Conservation (phyloP, 2,797 vertebrate species). For the Taeniopygia guttata region DNA sequence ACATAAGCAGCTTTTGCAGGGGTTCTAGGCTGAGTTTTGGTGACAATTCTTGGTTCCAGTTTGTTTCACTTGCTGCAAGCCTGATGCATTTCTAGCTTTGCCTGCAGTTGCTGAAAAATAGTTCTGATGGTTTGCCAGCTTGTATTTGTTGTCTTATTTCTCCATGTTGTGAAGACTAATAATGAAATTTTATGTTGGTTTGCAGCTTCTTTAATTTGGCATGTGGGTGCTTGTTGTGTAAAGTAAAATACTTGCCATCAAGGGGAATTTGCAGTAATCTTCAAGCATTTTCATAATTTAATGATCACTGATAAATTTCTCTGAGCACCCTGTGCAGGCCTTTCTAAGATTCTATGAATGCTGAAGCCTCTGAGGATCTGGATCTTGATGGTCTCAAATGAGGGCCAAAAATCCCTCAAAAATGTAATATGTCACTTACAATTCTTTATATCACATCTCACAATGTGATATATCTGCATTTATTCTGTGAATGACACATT, state of each 20-base stretch:
- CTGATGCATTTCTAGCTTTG: neutral
- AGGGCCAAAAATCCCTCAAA: neutral
- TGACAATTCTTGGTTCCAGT: neutral
- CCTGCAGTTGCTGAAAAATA: neutral
- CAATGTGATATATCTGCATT: neutral
- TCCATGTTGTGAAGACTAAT: neutral
- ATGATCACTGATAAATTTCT: neutral
- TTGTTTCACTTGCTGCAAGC: neutral
- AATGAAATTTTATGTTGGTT: neutral
- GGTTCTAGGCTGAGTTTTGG: neutral
- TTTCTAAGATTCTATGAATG: neutral
- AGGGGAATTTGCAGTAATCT: neutral
- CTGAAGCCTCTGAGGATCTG: neutral
- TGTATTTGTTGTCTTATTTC: neutral
- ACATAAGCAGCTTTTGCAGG: neutral
- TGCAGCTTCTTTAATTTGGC: neutral
- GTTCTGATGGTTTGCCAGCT: neutral
- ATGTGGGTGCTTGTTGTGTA: neutral
- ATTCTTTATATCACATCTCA: neutral
- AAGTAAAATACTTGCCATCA: neutral
- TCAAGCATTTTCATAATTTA: neutral
- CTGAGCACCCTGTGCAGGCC: neutral
- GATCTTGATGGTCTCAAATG: neutral
- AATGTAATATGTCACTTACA: neutral
- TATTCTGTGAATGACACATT: neutral